Percentiles rank a stretch among this genome's conserved stretches.
phyloP scores from a whole-genome alignment of 2,888 invertebrate species.

The Drosophila dives region DNA sequence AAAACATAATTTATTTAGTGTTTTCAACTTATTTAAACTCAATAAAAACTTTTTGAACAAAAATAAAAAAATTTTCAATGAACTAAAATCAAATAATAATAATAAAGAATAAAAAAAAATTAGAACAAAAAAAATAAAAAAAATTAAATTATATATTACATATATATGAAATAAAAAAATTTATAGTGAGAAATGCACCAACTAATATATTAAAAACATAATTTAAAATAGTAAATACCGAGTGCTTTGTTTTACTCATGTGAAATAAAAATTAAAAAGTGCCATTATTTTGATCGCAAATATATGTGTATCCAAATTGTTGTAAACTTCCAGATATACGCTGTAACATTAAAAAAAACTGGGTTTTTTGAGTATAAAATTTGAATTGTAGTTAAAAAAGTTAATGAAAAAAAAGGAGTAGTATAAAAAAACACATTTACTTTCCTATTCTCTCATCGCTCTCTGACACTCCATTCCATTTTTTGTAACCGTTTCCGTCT shows the following conservation, averaged over 20 bases:
- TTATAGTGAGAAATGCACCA: not conserved
- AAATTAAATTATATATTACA: not conserved
- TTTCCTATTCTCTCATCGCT: slow-evolving; percentile 2
- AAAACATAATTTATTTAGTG: not conserved
- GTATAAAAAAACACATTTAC: slow-evolving; percentile 18
- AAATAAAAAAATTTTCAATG: not conserved
- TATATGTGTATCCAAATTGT: not conserved
- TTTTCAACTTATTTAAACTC: not conserved
- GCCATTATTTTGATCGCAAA: not conserved
- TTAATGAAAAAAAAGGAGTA: slow-evolving; percentile 4
- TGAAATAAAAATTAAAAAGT: not conserved
- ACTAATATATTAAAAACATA: not conserved
- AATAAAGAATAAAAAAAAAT: no score
- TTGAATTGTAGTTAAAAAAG: not conserved
- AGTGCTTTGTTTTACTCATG: not conserved
- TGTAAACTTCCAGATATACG: not conserved
- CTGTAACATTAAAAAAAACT: not conserved
- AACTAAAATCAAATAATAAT: not conserved
- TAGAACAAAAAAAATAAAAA: no score
- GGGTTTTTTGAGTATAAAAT: not conserved
- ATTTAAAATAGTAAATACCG: not conserved
- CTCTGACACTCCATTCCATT: not conserved
- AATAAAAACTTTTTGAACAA: not conserved
- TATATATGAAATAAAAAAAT: not conserved
- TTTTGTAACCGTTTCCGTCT: not conserved